These are phyloP conservation scores for Schizopygopsis pylzovi DNA, from an alignment of 2,797 vertebrate species.

Conservation along the genomic window DNA sequence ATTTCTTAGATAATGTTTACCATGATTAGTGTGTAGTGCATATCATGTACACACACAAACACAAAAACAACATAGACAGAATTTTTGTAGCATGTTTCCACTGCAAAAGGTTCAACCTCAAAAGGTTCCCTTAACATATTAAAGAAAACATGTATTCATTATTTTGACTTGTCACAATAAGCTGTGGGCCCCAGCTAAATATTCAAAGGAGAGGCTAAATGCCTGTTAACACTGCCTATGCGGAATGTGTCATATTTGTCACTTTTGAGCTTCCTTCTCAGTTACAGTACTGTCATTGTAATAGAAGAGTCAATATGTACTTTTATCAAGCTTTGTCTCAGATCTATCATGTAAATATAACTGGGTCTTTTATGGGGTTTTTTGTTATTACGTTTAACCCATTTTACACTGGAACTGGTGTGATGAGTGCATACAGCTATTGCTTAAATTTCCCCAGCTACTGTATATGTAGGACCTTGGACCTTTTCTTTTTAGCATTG, in stretches of 20 bases:
- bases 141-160: conserved; percentile 5
- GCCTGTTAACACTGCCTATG: not conserved
- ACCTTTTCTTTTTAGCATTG: not conserved
- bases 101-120: not conserved
- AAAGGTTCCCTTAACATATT: not conserved
- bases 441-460: not conserved
- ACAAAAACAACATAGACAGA: not conserved
- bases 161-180: not conserved
- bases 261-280: not conserved
- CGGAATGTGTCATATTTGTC: not conserved
- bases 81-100: not conserved
- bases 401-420: not conserved
- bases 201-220: not conserved
- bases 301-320: not conserved
- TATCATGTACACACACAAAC: not conserved
- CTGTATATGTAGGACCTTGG: not conserved
- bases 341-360: not conserved
- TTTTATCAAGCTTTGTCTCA: not conserved
- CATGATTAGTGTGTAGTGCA: not conserved
- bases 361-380: not conserved
- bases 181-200: not conserved
- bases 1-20: conserved; percentile 1
- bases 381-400: not conserved
- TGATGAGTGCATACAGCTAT: not conserved
- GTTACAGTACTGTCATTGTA: not conserved